Conservation (phyloP, 2,113 vertebrate species). For the Rousettus leschenaultii region DNA sequence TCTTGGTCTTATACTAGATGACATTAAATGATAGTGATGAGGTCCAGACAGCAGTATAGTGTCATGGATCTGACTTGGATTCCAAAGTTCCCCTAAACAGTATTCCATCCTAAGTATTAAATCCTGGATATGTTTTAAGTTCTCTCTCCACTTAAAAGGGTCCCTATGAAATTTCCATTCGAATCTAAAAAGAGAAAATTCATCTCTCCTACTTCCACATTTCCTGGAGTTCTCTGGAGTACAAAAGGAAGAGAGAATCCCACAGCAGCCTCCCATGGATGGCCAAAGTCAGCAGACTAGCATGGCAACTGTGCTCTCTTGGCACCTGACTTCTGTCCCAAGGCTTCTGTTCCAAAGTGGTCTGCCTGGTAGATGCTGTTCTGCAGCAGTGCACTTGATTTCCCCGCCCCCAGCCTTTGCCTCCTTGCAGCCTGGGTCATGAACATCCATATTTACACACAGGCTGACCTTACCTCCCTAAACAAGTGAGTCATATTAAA, state of each 20-base stretch:
- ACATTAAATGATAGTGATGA: background rate
- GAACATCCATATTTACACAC: background rate
- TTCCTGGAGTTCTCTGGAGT: background rate
- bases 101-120: background rate
- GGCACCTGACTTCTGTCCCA: background rate
- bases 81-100: background rate
- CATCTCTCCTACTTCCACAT: background rate
- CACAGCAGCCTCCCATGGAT: background rate
- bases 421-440: background rate
- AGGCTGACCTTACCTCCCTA: background rate
- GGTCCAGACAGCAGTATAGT: too few species aligned
- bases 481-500: background rate
- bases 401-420: background rate
- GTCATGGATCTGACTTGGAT: background rate
- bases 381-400: fast-evolving
- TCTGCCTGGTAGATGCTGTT: fast-evolving
- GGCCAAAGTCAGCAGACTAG: background rate
- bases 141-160: background rate
- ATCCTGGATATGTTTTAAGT: background rate
- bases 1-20: background rate
- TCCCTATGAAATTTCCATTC: background rate
- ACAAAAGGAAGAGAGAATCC: background rate
- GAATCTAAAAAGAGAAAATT: background rate
- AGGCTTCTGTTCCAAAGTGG: background rate
- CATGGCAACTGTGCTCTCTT: background rate